Conservation (phyloP, 2,797 vertebrate genomes). For the Heteromormyrus szaboi region DNA sequence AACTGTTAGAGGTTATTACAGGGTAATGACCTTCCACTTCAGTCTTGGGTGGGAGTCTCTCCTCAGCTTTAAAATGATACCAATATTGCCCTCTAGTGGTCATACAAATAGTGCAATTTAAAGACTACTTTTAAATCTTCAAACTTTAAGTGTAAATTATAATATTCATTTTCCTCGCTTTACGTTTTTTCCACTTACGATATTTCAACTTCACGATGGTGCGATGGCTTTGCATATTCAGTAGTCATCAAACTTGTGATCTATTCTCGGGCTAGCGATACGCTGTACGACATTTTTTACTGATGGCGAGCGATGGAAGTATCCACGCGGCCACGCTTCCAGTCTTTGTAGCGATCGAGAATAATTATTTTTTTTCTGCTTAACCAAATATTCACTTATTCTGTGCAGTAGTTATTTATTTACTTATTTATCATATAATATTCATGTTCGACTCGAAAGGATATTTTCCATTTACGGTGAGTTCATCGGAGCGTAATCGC, state of each 20-base stretch:
- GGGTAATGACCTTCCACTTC: not conserved
- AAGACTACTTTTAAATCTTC: not conserved
- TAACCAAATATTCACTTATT: not conserved
- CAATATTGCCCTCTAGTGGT: not conserved
- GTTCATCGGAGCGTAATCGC: not conserved
- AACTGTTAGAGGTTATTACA: not conserved
- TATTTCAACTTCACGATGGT: not conserved
- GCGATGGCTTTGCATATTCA: not conserved
- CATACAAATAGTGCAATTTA: not conserved
- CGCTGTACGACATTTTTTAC: not conserved
- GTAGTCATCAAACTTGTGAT: not conserved
- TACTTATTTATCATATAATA: not conserved
- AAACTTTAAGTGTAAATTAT: not conserved
- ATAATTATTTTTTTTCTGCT: not conserved
- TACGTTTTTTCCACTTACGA: not conserved
- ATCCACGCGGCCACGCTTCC: not conserved
- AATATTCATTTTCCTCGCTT: not conserved
- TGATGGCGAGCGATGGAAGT: not conserved
- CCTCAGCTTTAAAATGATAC: not conserved
- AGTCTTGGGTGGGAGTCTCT: not conserved
- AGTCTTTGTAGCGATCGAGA: not conserved
- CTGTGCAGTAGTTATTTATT: not conserved
- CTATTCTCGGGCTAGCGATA: not conserved
- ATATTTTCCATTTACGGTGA: not conserved
- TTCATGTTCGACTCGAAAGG: not conserved